A percentile compares a stretch with the other conserved stretches of the same genome.
Conservation (phyloP, 2,888 invertebrate species). For the Malacosoma neustria region DNA sequence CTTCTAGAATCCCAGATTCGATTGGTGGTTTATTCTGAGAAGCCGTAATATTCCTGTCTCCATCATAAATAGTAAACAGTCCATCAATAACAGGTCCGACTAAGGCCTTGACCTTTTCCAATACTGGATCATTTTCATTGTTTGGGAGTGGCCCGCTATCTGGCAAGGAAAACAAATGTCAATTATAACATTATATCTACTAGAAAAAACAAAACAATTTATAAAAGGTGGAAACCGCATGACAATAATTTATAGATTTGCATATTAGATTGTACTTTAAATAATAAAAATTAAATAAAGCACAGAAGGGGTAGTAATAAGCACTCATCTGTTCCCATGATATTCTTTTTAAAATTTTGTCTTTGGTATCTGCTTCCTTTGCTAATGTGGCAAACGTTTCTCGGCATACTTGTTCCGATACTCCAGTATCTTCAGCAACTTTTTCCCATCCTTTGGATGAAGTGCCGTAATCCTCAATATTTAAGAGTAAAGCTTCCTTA, state of each 20-base stretch:
- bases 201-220: neutral
- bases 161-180: neutral
- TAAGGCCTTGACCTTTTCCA: neutral
- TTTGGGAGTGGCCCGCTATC: neutral
- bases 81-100: slow-evolving; percentile 1
- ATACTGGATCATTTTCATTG: neutral
- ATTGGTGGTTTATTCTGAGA: too few relatives aligned
- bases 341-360: neutral
- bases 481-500: slow-evolving; percentile 1
- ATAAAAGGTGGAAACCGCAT: too few relatives aligned
- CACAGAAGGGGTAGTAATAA: too few relatives aligned
- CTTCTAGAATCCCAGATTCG: neutral
- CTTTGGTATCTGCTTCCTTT: slow-evolving; percentile 1
- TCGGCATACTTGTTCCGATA: neutral
- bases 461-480: slow-evolving; percentile 3
- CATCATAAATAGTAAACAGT: neutral
- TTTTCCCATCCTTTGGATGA: slow-evolving; percentile 3
- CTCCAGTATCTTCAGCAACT: slow-evolving; percentile 2
- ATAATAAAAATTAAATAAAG: too few relatives aligned
- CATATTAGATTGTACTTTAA: too few relatives aligned
- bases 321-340: too few relatives aligned
- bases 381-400: neutral
- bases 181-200: too few relatives aligned
- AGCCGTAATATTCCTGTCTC: too few relatives aligned
- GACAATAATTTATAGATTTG: too few relatives aligned